A percentile compares a stretch with the other conserved stretches of the same genome.
phyloP scores from a whole-genome alignment of 1,140 invertebrate species.

The Nymphalis io region DNA sequence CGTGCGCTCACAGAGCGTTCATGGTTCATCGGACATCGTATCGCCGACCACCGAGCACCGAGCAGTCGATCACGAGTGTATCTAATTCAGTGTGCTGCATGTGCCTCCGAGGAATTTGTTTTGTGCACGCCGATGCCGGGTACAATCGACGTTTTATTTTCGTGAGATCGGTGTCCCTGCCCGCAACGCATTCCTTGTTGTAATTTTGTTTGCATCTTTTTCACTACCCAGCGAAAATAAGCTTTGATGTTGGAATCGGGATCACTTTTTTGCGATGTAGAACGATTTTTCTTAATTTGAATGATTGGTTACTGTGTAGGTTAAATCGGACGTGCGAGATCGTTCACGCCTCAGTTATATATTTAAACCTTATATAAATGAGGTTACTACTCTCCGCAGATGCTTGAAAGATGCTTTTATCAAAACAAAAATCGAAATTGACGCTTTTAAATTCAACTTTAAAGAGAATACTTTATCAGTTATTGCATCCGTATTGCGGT shows the following conservation, averaged over 20 bases:
- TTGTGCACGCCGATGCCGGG: slow-evolving; percentile 64
- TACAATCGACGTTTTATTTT: slow-evolving; percentile 73
- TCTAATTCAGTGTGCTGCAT: slow-evolving; percentile 72
- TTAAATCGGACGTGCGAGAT: slow-evolving; percentile 34
- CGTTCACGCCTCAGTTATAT: slow-evolving; percentile 32
- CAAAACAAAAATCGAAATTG: slow-evolving; percentile 11
- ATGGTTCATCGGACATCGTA: slow-evolving; percentile 60
- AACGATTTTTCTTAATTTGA: slow-evolving; percentile 38
- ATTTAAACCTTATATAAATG: slow-evolving; percentile 19
- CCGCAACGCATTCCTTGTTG: slow-evolving; percentile 59
- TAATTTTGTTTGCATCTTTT: slow-evolving; percentile 64
- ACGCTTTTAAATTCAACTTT: background rate
- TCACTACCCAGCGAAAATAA: slow-evolving; percentile 46
- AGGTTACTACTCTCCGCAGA: slow-evolving; percentile 17
- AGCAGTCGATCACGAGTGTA: slow-evolving; percentile 67
- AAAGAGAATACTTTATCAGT: background rate
- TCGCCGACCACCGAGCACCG: slow-evolving; percentile 42
- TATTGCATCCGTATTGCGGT: background rate
- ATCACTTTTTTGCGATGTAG: slow-evolving; percentile 29
- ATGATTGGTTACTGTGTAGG: slow-evolving; percentile 32
- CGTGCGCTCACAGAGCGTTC: slow-evolving; percentile 43
- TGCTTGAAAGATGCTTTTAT: slow-evolving; percentile 18
- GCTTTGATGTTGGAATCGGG: slow-evolving; percentile 55
- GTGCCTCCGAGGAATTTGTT: slow-evolving; percentile 74
- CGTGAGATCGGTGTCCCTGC: slow-evolving; percentile 61